These are phyloP conservation scores for Chironomus riparius DNA, from an alignment of 2,888 invertebrate species.

Conservation along the genomic window DNA sequence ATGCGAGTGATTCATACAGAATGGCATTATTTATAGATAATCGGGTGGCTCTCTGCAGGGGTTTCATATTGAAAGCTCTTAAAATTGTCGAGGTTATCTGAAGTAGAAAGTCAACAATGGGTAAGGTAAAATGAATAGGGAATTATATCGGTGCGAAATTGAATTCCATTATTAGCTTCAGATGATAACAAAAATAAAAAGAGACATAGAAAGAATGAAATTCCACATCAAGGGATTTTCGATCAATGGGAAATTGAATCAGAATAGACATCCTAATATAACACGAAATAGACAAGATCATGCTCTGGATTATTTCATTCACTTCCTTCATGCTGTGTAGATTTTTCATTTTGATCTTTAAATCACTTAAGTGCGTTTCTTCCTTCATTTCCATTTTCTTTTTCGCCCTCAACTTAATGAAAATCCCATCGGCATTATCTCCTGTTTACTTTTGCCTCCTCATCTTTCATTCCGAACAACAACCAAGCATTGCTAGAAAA, in stretches of 20 bases:
- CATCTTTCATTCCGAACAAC: neutral
- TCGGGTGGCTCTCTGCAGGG: too few species aligned
- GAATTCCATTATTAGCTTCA: too few species aligned
- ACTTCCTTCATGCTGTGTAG: neutral
- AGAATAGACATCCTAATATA: neutral
- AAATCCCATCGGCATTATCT: neutral
- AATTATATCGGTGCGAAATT: too few species aligned
- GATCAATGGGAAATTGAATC: neutral
- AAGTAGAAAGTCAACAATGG: too few species aligned
- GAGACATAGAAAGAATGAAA: too few species aligned
- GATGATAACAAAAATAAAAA: too few species aligned
- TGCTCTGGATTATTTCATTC: neutral
- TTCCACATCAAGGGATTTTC: too few species aligned
- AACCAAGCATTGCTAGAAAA: neutral
- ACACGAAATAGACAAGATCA: neutral
- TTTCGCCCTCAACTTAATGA: neutral
- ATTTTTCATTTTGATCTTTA: neutral
- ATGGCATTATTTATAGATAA: too few species aligned
- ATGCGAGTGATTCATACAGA: neutral
- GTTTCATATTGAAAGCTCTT: too few species aligned
- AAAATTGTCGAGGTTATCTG: too few species aligned
- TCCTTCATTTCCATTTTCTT: neutral
- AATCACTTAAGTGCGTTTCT: neutral
- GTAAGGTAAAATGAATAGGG: too few species aligned
- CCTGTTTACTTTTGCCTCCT: neutral